Percentiles rank a stretch among this genome's conserved stretches.
These are phyloP conservation scores for Edolisoma coerulescens DNA, from an alignment of 2,113 vertebrate species.

Conservation along the genomic window DNA sequence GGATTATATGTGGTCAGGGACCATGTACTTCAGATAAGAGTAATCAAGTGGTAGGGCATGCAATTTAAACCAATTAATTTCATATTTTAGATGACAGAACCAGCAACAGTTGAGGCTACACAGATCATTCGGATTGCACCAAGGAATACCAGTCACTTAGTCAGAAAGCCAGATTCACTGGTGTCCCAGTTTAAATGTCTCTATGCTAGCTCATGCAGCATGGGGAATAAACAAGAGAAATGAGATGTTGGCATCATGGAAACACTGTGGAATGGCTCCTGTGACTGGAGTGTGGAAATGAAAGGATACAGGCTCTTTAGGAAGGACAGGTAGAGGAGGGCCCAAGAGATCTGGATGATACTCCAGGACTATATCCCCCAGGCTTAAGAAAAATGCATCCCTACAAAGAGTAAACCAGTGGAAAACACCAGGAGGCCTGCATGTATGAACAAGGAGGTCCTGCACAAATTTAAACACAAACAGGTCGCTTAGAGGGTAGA, in stretches of 20 bases:
- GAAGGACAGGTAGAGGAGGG: neutral
- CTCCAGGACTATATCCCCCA: neutral
- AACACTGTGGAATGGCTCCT: neutral
- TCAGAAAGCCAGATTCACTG: neutral
- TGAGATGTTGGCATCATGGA: neutral
- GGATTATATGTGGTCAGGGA: neutral
- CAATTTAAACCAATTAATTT: neutral
- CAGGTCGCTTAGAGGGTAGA: neutral
- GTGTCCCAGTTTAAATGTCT: neutral
- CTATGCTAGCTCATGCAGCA: neutral
- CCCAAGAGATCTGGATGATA: neutral
- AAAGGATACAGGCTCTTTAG: neutral
- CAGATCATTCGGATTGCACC: neutral
- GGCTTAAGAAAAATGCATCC: neutral
- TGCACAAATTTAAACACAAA: neutral
- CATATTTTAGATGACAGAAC: neutral
- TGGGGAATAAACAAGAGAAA: neutral
- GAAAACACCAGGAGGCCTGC: neutral
- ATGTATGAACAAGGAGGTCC: neutral
- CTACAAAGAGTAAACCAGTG: neutral
- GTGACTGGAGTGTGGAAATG: neutral
- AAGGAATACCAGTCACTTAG: neutral
- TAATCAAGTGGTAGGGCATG: neutral
- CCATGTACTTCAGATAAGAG: neutral
- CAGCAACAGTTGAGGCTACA: neutral